Conservation (phyloP, 2,797 vertebrate species). For the Pipistrellus pygmaeus region DNA sequence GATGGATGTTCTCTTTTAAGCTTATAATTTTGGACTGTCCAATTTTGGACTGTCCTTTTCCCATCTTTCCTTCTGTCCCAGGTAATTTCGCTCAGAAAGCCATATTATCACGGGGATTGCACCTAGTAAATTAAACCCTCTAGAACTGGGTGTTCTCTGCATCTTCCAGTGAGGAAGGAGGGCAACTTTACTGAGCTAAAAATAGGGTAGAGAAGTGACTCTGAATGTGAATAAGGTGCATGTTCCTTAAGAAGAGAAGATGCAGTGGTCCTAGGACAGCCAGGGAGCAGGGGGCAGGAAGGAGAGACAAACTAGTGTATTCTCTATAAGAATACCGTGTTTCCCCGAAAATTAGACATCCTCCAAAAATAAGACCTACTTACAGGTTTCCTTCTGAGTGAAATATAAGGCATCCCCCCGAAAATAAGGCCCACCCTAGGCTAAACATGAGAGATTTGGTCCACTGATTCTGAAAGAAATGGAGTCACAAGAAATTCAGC, state of each 20-base stretch:
- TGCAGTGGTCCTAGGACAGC: not conserved
- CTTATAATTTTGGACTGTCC: conserved; percentile 43
- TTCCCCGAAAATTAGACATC: too few species aligned
- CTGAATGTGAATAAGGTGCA: not conserved
- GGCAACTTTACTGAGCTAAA: not conserved
- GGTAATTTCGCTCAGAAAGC: conserved; percentile 58
- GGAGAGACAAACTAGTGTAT: not conserved
- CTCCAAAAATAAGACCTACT: too few species aligned
- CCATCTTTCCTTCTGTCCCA: not conserved
- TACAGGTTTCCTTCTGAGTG: too few species aligned
- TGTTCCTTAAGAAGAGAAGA: not conserved
- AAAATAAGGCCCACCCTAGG: too few species aligned
- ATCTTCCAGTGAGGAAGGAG: not conserved
- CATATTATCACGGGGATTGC: not conserved
- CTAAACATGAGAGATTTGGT: too few species aligned
- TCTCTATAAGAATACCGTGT: not conserved
- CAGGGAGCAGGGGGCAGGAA: too few species aligned
- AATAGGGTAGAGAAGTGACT: conserved; percentile 22
- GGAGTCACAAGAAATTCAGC: too few species aligned
- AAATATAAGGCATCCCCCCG: too few species aligned
- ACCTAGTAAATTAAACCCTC: conserved; percentile 48
- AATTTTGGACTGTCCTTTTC: not conserved
- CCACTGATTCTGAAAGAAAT: too few species aligned
- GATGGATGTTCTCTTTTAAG: conserved; percentile 15
- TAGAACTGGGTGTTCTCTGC: not conserved